These are phyloP conservation scores for Chrysomallon squamiferum DNA, from an alignment of 1,140 invertebrate genomes.

Conservation along the genomic window DNA sequence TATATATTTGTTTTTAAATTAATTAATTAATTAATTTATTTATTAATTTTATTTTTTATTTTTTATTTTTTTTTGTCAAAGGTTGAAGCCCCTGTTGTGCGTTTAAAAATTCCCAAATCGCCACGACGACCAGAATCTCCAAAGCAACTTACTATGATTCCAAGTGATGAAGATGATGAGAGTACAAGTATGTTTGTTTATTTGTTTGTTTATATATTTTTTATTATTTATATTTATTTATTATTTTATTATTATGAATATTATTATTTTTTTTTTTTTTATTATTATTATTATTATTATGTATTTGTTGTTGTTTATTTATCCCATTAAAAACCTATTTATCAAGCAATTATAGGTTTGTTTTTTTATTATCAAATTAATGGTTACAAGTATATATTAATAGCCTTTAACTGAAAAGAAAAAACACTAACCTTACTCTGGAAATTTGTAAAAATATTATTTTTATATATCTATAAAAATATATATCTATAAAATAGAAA, in stretches of 20 bases:
- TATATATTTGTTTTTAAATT: no score
- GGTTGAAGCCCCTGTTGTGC: constrained; percentile 1
- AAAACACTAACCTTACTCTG: no score
- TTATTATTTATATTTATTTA: not conserved
- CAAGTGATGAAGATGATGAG: constrained; percentile 49
- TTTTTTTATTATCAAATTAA: not conserved
- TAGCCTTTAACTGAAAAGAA: no score
- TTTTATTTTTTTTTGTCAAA: not conserved
- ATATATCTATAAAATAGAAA: no score
- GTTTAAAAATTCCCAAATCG: not conserved
- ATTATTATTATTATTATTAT: not conserved
- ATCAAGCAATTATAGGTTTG: not conserved
- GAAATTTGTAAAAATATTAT: no score
- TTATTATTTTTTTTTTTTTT: not conserved
- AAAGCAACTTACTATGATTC: constrained; percentile 41
- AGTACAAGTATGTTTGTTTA: constrained; percentile 21
- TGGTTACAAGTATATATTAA: no score
- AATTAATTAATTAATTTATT: no score
- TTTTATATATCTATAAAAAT: no score
- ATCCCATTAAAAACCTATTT: not conserved
- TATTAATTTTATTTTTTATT: no score
- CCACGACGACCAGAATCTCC: constrained; percentile 3
- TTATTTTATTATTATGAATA: no score
- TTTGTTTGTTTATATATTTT: not conserved
- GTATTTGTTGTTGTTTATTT: no score